phyloP scores from a whole-genome alignment of 2,113 vertebrate genomes.

The Pavo muticus region DNA sequence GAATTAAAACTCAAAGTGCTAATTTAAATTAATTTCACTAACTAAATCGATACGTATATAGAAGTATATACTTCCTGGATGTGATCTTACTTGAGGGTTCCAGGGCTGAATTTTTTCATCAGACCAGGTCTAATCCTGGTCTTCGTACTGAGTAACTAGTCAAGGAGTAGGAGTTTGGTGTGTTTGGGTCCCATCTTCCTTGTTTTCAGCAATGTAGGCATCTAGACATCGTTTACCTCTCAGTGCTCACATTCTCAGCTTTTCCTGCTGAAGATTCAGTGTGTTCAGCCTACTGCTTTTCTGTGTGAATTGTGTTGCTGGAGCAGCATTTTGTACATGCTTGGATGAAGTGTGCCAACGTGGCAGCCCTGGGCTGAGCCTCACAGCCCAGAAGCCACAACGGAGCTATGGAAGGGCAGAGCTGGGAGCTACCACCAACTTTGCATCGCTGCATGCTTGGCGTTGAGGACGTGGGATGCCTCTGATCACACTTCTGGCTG shows the following conservation, averaged over 20 bases:
- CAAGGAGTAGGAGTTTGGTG: background rate
- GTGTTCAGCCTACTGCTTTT: too few species aligned
- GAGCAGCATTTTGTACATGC: too few species aligned
- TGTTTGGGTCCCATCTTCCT: background rate
- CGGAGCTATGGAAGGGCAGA: too few species aligned
- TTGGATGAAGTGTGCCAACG: too few species aligned
- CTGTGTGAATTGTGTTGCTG: too few species aligned
- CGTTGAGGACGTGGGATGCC: background rate
- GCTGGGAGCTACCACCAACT: too few species aligned
- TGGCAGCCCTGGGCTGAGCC: too few species aligned
- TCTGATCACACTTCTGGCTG: accelerated
- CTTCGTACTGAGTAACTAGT: background rate
- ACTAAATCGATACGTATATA: background rate
- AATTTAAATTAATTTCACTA: background rate
- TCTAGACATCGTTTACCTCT: too few species aligned
- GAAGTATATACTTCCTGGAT: background rate
- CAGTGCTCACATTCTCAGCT: too few species aligned
- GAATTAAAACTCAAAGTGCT: background rate
- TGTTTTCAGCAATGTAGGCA: background rate
- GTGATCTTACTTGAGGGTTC: background rate
- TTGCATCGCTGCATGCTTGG: accelerated
- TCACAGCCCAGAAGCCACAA: too few species aligned
- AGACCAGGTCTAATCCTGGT: background rate
- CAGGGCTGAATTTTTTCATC: background rate
- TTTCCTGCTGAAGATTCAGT: too few species aligned